These are phyloP conservation scores for Eurosta solidaginis DNA, from an alignment of 1,140 invertebrate species.

Conservation along the genomic window DNA sequence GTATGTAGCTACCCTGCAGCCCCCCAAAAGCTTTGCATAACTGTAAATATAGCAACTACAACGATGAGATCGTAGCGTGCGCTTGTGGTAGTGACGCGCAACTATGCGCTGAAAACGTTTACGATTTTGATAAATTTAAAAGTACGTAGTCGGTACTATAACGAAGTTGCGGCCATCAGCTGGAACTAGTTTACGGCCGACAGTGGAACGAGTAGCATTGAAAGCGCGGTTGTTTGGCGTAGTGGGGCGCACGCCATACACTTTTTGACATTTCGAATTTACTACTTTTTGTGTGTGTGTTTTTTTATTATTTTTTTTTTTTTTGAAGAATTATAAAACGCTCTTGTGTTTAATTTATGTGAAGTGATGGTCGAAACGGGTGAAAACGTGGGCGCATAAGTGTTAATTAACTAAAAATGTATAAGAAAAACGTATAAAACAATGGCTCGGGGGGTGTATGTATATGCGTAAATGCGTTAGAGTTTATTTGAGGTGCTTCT, in stretches of 20 bases:
- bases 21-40: constrained; percentile 22
- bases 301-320: neutral
- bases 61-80: neutral
- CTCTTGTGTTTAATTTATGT: too few relatives aligned
- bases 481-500: neutral
- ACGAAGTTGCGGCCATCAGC: constrained; percentile 19
- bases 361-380: too few relatives aligned
- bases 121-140: too few relatives aligned
- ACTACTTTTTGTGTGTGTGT: too few relatives aligned
- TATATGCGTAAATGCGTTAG: neutral
- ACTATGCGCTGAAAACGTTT: constrained; percentile 12
- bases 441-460: too few relatives aligned
- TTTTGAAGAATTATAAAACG: too few relatives aligned
- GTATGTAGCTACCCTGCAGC: neutral
- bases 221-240: neutral
- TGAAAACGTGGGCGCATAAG: too few relatives aligned
- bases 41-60: neutral
- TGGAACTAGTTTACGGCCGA: constrained; percentile 16
- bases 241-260: neutral
- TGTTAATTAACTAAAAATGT: too few relatives aligned
- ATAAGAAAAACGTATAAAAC: too few relatives aligned
- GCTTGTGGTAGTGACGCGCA: neutral
- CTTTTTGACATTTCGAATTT: neutral
- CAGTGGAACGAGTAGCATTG: constrained; percentile 22
- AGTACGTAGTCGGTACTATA: neutral